A percentile compares a stretch with the other conserved stretches of the same genome.
phyloP scores from a whole-genome alignment of 2,113 vertebrate genomes.

The Pyrgilauda ruficollis region DNA sequence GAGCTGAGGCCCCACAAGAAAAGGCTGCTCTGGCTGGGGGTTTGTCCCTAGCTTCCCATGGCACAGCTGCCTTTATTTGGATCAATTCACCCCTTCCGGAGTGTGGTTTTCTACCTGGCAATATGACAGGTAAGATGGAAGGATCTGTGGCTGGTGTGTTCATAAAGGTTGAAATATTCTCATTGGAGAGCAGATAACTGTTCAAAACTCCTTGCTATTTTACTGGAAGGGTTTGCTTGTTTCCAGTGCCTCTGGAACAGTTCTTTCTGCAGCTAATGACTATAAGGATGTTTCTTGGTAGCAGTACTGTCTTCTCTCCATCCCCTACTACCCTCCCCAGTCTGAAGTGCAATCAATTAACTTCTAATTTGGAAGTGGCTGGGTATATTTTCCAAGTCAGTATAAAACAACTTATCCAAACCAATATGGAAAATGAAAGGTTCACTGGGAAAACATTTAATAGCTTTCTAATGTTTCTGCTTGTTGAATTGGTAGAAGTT shows the following conservation, averaged over 20 bases:
- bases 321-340: not conserved
- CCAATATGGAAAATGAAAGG: not conserved
- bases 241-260: not conserved
- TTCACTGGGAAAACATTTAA: not conserved
- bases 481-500: not conserved
- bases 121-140: not conserved
- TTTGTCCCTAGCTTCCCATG: not conserved
- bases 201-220: not conserved
- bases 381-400: not conserved
- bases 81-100: not conserved
- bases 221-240: not conserved
- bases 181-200: not conserved
- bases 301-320: not conserved
- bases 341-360: not conserved
- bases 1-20: not conserved
- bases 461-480: not conserved
- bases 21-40: rapidly evolving
- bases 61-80: not conserved
- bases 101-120: not conserved
- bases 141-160: not conserved
- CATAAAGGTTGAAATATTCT: not conserved
- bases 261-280: not conserved
- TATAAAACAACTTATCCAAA: not conserved
- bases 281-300: not conserved
- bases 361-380: not conserved